phyloP scores from a whole-genome alignment of 2,888 invertebrate genomes.

The Cancer borealis region DNA sequence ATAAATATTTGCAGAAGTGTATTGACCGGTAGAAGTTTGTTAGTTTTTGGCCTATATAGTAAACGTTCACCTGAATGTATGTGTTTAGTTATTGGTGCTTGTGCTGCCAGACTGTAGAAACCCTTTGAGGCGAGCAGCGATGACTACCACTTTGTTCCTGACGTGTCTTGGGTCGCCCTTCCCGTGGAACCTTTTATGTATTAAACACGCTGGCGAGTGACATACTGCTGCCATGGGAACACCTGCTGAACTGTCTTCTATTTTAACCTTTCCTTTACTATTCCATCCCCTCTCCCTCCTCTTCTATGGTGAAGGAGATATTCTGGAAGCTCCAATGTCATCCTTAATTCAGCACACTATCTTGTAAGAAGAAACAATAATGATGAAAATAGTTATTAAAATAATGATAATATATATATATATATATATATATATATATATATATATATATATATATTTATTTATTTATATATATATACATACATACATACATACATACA shows the following conservation, averaged over 20 bases:
- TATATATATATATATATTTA: no score
- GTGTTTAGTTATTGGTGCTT: background rate
- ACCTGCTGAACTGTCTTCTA: background rate
- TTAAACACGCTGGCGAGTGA: background rate
- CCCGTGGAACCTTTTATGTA: background rate
- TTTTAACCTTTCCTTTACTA: background rate
- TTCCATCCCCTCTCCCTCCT: background rate
- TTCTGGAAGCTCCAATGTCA: no score
- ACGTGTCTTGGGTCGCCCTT: background rate
- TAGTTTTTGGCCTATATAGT: background rate
- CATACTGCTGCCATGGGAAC: background rate
- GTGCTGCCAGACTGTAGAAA: background rate
- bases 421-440: no score
- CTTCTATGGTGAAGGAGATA: background rate
- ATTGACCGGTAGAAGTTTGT: background rate
- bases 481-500: conserved; percentile 53
- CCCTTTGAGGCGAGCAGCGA: background rate
- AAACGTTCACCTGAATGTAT: background rate
- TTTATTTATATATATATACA: background rate
- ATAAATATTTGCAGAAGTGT: background rate
- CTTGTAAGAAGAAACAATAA: no score
- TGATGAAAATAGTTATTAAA: background rate
- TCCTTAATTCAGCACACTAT: no score
- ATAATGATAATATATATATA: background rate
- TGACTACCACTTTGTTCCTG: background rate